Base-by-base conservation (phyloP, 2,797 vertebrate species). In the Macroramphosus scolopax region DNA sequence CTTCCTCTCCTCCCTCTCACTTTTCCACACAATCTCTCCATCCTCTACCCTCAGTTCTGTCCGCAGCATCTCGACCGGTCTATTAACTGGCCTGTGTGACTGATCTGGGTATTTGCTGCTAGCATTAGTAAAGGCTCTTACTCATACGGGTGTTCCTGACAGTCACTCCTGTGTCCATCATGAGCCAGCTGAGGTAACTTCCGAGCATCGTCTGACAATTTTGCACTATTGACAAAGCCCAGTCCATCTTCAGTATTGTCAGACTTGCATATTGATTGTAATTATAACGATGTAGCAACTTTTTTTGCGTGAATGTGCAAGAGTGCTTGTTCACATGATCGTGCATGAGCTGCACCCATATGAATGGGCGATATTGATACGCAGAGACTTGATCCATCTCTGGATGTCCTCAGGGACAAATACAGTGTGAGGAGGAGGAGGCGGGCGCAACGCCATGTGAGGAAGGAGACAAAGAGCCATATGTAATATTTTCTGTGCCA, bases 351-450 rank as follows among this genome's bases (percentile, higher is more conserved):
- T 57, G 60, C 60, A 42, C 54, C 56, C 45, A 62, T 60, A 56
- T 76, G 69, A 81, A 79, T 63, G 60, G 64, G 54, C 30, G 47
- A 62, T 83, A 83, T 84, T 80, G 80, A 84, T 83, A 63, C 63
- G 45, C 46, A 49, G 64, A 68, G 73, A 76, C 61, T 57, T 25
- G 72, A 82, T 77, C 62, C 56, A 73, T 62, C 52, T 58, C 42
- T 1, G 58, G 68, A 72, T 70, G 65, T 63, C 75, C 72, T 69
- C 45, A 17, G 72, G 51, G 53, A 81, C 17, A 45, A 51, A 68
- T 46, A 2, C 44, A 59, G 32, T 30, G 13, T 33, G 56, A 49
- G 65, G 62, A 51, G 50, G 57, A 49, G 42, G 49, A 17, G 55
- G 13, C 17, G 41, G 51, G 18, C 39, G 37, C 1, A 11, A 44